phyloP scores from a whole-genome alignment of 2,888 invertebrate species.

The Pedicia rivosa region DNA sequence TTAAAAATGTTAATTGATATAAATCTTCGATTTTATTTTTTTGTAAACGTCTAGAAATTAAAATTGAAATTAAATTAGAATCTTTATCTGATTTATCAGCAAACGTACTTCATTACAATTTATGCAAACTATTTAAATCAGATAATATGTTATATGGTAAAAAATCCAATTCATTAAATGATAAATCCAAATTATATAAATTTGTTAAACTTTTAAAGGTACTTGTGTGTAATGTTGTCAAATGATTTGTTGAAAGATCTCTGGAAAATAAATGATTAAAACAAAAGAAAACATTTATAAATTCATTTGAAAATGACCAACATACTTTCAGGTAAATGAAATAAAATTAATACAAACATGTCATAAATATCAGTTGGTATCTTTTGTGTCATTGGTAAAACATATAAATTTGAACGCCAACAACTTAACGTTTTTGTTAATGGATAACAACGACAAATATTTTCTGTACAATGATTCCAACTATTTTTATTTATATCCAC shows the following conservation, averaged over 20 bases:
- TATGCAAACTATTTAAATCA: conserved; percentile 37
- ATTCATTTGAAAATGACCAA: too few relatives aligned
- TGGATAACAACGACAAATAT: conserved; percentile 45
- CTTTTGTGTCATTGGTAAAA: conserved; percentile 41
- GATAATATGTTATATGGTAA: conserved; percentile 43
- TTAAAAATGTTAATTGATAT: conserved; percentile 32
- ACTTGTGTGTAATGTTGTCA: conserved; percentile 45
- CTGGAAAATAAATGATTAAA: too few relatives aligned
- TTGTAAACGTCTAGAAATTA: conserved; percentile 43
- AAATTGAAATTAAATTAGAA: too few relatives aligned
- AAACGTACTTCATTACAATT: too few relatives aligned
- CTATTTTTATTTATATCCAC: conserved; percentile 32
- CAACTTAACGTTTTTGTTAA: conserved; percentile 47
- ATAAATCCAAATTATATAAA: conserved; percentile 44
- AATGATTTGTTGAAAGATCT: conserved; percentile 48
- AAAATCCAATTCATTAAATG: conserved; percentile 46
- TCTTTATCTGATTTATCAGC: too few relatives aligned
- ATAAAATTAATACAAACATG: conserved; percentile 32
- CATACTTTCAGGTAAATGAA: too few relatives aligned
- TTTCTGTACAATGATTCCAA: conserved; percentile 43
- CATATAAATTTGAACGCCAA: conserved; percentile 40
- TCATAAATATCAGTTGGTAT: conserved; percentile 42
- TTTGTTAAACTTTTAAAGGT: conserved; percentile 41
- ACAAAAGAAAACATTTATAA: too few relatives aligned
- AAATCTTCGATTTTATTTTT: conserved; percentile 40